Evolutionary conservation across 2,113 vertebrate species (phyloP), one percentile per base, ranked within the genome.

Genomic region (Accipiter virgatus): DNA sequence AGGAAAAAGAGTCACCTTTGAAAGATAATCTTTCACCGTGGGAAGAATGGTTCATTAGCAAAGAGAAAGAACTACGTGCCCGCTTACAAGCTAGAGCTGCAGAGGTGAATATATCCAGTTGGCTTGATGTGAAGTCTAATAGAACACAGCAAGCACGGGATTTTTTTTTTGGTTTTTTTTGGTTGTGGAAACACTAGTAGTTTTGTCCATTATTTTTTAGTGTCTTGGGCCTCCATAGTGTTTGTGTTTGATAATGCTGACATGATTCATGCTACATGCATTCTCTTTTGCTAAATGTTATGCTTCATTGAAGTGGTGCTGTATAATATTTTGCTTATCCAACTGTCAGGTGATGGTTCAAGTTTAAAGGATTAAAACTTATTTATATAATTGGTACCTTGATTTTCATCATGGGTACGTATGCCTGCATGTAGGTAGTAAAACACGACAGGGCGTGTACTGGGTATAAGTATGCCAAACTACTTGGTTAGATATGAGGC

Each of bases 41-140:
- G 99, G 99, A 99, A 96, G 84, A 98, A 86, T 99, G 99, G 99
- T 98, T 99, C 91, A 96, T 99, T 84, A 98, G 97, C 95, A 99
- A 99, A 97, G 98, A 99, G 89, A 99, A 97, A 97, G 98, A 99
- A 61, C 98, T 99, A 11, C 98, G 99, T 31, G 93, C 97, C 50
- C 98, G 97, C 94, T 85, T 98, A n/a, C 98, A 99, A 55, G 98
- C 97, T 73, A 98, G 97, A 98, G 97, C 98, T 73, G 95, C 98
- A 31, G 98, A 99, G 98, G 99, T 98, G 98, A 98, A 61, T 88
- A 19, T 34, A 36, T 68, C 52, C 12, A 10, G 1, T 26, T 80
- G 27, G 26, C 56, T 47, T 88, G 63, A 50, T 52, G 81, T 66
- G 52, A 72, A 78, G 43, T 81, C 68, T 82, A 43, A 10, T 1